A percentile compares a stretch with the other conserved stretches of the same genome.
Conservation (phyloP, 2,888 invertebrate species). For the Anoplius nigerrimus region DNA sequence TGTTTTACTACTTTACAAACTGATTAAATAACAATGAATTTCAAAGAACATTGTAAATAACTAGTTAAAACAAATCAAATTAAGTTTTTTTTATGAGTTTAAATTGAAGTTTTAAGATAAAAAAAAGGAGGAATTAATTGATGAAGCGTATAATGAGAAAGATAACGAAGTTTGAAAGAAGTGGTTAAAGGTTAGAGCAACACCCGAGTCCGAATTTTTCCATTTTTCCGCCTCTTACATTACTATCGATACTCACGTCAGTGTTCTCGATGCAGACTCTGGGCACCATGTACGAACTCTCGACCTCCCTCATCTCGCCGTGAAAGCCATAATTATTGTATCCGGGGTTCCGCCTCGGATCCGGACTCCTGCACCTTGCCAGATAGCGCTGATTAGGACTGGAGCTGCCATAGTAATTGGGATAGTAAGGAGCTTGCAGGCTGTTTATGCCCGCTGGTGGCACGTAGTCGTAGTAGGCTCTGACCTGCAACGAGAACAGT, state of each 20-base stretch:
- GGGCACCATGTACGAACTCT: slow-evolving; percentile 64
- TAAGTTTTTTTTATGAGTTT: too few species aligned
- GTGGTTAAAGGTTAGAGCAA: slow-evolving; percentile 16
- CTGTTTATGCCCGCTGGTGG: slow-evolving; percentile 47
- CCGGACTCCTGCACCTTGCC: slow-evolving; percentile 33
- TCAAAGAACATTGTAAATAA: too few species aligned
- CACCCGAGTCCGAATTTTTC: too few species aligned
- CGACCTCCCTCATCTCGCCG: slow-evolving; percentile 69
- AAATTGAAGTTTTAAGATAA: too few species aligned
- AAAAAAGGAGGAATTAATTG: too few species aligned
- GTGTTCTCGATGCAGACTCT: slow-evolving; percentile 65
- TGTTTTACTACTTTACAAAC: too few species aligned
- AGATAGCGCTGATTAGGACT: slow-evolving; percentile 57
- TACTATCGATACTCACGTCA: slow-evolving; percentile 56
- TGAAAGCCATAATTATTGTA: slow-evolving; percentile 69
- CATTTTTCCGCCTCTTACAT: too few species aligned
- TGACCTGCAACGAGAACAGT: slow-evolving; percentile 47
- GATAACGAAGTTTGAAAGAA: too few species aligned
- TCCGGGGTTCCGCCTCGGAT: slow-evolving; percentile 54
- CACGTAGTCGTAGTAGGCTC: slow-evolving; percentile 67
- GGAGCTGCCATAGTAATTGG: slow-evolving; percentile 67
- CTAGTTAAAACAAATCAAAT: too few species aligned
- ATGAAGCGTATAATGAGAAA: too few species aligned
- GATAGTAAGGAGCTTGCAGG: slow-evolving; percentile 56
- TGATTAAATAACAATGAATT: too few species aligned